These are phyloP conservation scores for Scomber scombrus DNA, from an alignment of 2,113 vertebrate species.

Conservation along the genomic window DNA sequence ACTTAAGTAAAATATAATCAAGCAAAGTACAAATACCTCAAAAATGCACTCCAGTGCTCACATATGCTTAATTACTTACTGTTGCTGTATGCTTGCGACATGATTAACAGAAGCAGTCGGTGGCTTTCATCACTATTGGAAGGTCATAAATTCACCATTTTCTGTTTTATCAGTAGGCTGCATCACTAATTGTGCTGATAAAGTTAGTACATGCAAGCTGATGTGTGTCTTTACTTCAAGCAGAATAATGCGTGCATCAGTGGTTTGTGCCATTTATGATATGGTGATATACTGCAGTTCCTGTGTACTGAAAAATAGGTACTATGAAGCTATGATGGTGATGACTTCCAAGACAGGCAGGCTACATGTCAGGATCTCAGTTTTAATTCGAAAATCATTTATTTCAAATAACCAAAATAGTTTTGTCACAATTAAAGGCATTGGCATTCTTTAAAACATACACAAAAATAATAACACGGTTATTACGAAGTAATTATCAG, in stretches of 20 bases:
- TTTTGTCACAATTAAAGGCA: not conserved
- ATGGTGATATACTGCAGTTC: not conserved
- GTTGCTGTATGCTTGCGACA: not conserved
- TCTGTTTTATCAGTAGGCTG: conserved; percentile 2
- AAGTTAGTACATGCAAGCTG: not conserved
- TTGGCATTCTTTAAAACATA: not conserved
- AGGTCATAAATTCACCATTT: conserved; percentile 17
- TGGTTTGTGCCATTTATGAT: not conserved
- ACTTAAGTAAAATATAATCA: not conserved
- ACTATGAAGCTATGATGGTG: conserved; percentile 12
- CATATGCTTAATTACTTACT: not conserved
- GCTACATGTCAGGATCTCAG: not conserved
- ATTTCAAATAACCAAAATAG: conserved; percentile 14
- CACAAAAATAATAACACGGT: not conserved
- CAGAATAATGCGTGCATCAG: not conserved
- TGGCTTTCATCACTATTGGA: not conserved
- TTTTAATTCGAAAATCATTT: conserved; percentile 1
- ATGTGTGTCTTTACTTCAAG: not conserved
- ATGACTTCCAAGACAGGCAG: conserved; percentile 10
- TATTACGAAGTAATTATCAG: not conserved
- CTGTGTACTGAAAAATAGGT: conserved; percentile 6
- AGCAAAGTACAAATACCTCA: not conserved
- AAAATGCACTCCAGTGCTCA: not conserved
- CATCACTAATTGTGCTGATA: conserved; percentile 1
- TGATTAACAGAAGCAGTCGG: not conserved